phyloP scores from a whole-genome alignment of 2,888 invertebrate species.

The Callyntrura guangdongensis region DNA sequence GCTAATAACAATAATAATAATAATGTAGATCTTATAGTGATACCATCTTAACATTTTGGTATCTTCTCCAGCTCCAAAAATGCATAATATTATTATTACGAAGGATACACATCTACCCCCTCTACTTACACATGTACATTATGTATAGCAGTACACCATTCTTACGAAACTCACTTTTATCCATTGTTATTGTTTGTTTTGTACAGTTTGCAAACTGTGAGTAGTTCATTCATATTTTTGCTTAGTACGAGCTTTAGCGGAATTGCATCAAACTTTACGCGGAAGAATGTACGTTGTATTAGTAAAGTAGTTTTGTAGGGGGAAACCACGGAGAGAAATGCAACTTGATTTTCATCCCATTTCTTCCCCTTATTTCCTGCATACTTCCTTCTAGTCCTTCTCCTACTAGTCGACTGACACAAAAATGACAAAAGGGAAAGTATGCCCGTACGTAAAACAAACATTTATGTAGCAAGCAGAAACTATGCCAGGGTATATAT shows the following conservation, averaged over 20 bases:
- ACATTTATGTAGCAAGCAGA: background rate
- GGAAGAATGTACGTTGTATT: conserved; percentile 34
- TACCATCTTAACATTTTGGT: conserved; percentile 22
- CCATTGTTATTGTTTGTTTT: conserved; percentile 56
- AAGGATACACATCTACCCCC: too few relatives aligned
- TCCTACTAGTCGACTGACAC: conserved; percentile 26
- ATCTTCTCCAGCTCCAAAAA: conserved; percentile 16
- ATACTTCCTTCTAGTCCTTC: background rate
- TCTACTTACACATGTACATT: background rate
- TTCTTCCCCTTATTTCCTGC: background rate
- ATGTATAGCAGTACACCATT: too few relatives aligned
- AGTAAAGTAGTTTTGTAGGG: conserved; percentile 4
- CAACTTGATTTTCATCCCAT: conserved; percentile 20
- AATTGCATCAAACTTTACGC: conserved; percentile 41
- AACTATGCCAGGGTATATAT: background rate
- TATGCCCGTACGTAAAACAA: background rate
- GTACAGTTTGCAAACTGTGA: conserved; percentile 2
- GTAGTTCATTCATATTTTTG: conserved; percentile 37
- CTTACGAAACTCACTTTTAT: background rate
- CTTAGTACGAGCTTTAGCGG: background rate
- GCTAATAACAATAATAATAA: background rate
- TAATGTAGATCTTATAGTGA: conserved; percentile 6
- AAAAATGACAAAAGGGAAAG: conserved; percentile 22
- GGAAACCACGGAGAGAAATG: conserved; percentile 4
- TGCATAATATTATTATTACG: background rate